Conservation (phyloP, 2,888 invertebrate species). For the Microctonus aethiopoides region DNA sequence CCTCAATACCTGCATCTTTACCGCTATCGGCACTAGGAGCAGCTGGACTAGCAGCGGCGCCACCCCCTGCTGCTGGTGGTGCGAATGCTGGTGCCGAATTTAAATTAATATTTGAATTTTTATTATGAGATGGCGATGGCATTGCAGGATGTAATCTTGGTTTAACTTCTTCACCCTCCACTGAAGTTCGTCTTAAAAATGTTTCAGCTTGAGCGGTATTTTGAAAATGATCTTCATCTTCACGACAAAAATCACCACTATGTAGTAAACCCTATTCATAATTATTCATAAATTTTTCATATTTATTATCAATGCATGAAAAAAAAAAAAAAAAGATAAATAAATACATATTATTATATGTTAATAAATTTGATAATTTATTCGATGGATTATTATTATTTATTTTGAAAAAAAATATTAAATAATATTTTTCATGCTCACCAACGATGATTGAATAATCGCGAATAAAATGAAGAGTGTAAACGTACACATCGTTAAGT, state of each 20-base stretch:
- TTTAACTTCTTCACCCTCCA: neutral
- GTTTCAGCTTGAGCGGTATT: neutral
- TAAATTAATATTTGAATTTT: neutral
- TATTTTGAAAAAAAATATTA: no score
- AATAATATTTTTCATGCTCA: neutral
- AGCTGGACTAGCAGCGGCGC: no score
- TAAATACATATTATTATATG: no score
- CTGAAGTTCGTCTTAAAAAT: neutral
- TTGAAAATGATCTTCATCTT: slow-evolving; percentile 8
- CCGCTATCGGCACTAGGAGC: no score
- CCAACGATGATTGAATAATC: neutral
- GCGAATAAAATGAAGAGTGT: neutral
- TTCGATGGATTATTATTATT: no score
- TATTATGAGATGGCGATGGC: neutral
- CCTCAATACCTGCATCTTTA: neutral
- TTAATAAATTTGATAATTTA: no score
- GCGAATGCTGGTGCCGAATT: neutral
- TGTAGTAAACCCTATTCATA: neutral
- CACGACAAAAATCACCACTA: neutral
- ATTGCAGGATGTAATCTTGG: neutral
- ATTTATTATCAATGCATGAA: no score
- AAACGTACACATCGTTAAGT: neutral
- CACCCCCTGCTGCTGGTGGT: no score
- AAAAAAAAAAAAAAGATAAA: neutral
- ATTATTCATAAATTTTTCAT: neutral